Percentiles rank a stretch among this genome's conserved stretches.
Evolutionary conservation across 2,888 invertebrate genomes (phyloP).

Genomic region (Arrhopalites spinosus): DNA sequence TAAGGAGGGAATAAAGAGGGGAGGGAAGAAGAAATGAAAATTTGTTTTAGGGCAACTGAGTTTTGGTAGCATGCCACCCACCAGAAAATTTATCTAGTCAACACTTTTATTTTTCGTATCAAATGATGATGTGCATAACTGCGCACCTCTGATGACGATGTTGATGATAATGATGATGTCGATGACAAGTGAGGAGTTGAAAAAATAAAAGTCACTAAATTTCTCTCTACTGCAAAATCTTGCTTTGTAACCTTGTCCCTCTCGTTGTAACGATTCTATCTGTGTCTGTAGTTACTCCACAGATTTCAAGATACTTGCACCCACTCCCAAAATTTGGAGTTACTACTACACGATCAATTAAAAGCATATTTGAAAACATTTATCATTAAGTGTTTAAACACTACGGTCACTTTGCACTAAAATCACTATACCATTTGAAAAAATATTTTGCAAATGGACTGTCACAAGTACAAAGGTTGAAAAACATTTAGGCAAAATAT

Average conservation of each 20-base stretch:
- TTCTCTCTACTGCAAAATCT: neutral
- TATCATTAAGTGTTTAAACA: too few relatives aligned
- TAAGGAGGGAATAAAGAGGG: neutral
- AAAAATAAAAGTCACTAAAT: neutral
- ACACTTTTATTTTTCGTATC: conserved; percentile 3
- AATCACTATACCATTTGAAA: too few relatives aligned
- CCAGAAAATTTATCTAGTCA: neutral
- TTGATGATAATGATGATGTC: neutral
- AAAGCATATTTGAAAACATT: too few relatives aligned
- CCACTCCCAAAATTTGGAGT: neutral
- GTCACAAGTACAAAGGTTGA: too few relatives aligned
- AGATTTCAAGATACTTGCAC: neutral
- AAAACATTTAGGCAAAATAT: too few relatives aligned
- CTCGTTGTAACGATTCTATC: too few relatives aligned
- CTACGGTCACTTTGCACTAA: too few relatives aligned
- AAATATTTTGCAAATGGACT: too few relatives aligned
- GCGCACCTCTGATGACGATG: neutral
- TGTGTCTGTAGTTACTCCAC: neutral
- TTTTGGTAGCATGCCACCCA: neutral
- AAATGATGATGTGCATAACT: neutral
- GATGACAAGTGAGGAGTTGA: neutral
- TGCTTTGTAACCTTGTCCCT: neutral
- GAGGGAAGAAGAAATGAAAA: neutral
- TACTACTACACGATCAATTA: too few relatives aligned
- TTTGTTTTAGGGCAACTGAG: neutral